Percentiles rank a stretch among this genome's conserved stretches.
Conservation (phyloP, 2,888 invertebrate genomes). For the Perdita meconis region DNA sequence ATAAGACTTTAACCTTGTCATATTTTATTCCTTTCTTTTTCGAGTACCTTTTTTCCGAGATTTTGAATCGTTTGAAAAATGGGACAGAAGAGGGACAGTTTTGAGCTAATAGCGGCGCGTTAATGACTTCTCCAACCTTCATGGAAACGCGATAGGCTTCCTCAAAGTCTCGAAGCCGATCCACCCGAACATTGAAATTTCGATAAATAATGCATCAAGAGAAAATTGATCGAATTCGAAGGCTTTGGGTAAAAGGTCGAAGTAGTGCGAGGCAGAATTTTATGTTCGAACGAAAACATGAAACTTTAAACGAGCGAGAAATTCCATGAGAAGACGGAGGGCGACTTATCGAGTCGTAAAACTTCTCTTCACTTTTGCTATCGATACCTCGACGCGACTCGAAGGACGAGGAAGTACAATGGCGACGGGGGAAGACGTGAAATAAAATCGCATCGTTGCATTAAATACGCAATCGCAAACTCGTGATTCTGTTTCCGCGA, state of each 20-base stretch:
- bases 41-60: neutral
- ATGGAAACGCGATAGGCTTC: no score
- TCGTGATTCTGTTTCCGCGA: neutral
- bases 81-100: no score
- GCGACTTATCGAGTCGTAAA: slow-evolving; percentile 20
- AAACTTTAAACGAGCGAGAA: slow-evolving; percentile 1
- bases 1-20: neutral
- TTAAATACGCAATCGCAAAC: slow-evolving; percentile 17
- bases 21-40: neutral
- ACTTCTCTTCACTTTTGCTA: slow-evolving; percentile 25
- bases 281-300: neutral
- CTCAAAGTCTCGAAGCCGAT: neutral
- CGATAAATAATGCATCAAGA: neutral
- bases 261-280: neutral
- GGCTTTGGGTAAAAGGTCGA: neutral
- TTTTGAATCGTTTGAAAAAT: neutral
- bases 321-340: slow-evolving; percentile 1
- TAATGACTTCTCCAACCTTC: no score
- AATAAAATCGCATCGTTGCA: neutral
- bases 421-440: no score
- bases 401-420: neutral
- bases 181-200: neutral
- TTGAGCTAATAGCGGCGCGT: no score
- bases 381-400: neutral
- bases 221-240: neutral